These are phyloP conservation scores for Tetramorium alpestre DNA, from an alignment of 1,140 invertebrate genomes.

Conservation along the genomic window DNA sequence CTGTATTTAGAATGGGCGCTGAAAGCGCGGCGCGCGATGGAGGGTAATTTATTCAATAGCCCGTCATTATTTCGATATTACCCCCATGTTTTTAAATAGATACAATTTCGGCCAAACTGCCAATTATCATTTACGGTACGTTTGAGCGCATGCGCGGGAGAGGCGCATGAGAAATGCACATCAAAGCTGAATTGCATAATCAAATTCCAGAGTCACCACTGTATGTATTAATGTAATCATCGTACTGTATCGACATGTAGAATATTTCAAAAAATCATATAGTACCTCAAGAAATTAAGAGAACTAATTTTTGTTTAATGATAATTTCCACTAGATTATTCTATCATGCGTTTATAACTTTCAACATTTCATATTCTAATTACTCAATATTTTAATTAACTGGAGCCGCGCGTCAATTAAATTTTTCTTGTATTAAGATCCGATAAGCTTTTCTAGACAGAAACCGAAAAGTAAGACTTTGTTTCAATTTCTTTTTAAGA, in stretches of 20 bases:
- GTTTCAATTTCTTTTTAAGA: not conserved
- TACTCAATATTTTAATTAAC: not conserved
- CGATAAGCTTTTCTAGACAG: not conserved
- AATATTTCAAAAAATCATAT: not conserved
- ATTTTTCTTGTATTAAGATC: not conserved
- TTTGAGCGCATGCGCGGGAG: not conserved
- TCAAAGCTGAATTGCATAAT: conserved; percentile 30
- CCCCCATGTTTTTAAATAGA: conserved; percentile 47
- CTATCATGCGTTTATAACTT: not conserved
- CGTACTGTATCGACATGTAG: not conserved
- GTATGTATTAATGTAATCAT: not conserved
- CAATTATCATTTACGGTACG: conserved; percentile 42
- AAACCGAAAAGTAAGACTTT: not conserved
- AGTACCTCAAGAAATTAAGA: not conserved
- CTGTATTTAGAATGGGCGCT: conserved; percentile 46
- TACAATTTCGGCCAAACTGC: conserved; percentile 35
- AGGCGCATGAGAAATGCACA: conserved; percentile 30
- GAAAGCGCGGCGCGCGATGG: conserved; percentile 31
- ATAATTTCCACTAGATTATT: not conserved
- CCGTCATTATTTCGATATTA: conserved; percentile 45
- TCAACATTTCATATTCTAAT: not conserved
- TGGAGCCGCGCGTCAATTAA: not conserved
- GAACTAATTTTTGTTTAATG: not conserved
- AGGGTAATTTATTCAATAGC: conserved; percentile 50
- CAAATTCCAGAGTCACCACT: conserved; percentile 2